A percentile compares a stretch with the other conserved stretches of the same genome.
Conservation (phyloP, 2,888 invertebrate species). For the Hoplodrina blanda region DNA sequence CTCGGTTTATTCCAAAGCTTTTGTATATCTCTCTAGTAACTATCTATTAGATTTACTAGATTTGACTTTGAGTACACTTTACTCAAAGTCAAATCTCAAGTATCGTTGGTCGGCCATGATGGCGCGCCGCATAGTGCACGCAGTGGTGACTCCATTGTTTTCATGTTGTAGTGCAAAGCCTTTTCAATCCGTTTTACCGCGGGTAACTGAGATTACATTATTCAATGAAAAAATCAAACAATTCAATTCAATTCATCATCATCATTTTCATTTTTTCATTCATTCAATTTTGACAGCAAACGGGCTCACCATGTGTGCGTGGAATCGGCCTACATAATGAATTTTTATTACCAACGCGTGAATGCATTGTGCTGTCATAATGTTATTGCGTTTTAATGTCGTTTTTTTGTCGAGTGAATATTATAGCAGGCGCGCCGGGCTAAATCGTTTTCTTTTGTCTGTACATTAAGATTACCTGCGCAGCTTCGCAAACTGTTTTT, state of each 20-base stretch:
- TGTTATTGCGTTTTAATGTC: conserved; percentile 51
- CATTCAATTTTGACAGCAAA: conserved; percentile 54
- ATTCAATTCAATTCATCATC: no score
- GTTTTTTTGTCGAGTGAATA: conserved; percentile 49
- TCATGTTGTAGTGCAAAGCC: conserved; percentile 32
- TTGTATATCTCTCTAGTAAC: not conserved
- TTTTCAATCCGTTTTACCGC: conserved; percentile 41
- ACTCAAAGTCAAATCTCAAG: conserved; percentile 23
- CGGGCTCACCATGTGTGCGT: conserved; percentile 25
- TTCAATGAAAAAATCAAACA: conserved; percentile 51
- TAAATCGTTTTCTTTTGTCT: conserved; percentile 60
- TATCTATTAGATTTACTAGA: no score
- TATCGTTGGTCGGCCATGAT: conserved; percentile 13
- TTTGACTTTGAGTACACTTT: no score
- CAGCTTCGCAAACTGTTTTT: conserved; percentile 67
- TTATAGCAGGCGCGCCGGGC: conserved; percentile 45
- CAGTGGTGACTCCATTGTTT: conserved; percentile 36
- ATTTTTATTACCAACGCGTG: conserved; percentile 48
- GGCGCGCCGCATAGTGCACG: conserved; percentile 6
- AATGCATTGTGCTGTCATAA: conserved; percentile 38
- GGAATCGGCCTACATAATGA: conserved; percentile 39
- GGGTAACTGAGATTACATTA: conserved; percentile 46
- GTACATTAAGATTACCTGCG: conserved; percentile 68
- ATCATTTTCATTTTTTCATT: no score
- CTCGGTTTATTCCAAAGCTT: conserved; percentile 1